Conservation (phyloP, 2,113 vertebrate genomes). For the Malaclemys terrapin region DNA sequence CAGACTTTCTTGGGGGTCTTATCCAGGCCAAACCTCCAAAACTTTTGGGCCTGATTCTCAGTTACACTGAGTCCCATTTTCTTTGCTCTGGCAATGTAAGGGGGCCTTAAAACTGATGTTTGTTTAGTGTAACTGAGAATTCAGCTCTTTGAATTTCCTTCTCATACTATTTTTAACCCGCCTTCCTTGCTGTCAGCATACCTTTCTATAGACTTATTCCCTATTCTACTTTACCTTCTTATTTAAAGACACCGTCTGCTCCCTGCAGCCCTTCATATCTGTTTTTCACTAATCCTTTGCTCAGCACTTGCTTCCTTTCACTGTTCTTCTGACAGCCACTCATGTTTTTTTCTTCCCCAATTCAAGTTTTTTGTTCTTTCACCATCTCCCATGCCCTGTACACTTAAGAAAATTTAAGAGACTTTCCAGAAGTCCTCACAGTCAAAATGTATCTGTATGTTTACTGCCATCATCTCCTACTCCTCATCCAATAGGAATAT, state of each 20-base stretch:
- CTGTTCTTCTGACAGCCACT: accelerated
- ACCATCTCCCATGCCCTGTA: neutral
- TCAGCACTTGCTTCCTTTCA: neutral
- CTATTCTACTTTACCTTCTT: neutral
- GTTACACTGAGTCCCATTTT: neutral
- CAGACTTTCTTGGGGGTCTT: neutral
- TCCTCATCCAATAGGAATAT: neutral
- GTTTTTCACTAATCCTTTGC: neutral
- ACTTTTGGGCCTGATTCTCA: too few species aligned
- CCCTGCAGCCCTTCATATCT: neutral
- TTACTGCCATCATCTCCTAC: neutral
- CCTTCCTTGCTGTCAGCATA: neutral
- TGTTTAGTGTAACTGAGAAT: neutral
- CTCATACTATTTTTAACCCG: neutral
- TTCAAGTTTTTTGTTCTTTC: neutral
- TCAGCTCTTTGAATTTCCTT: neutral
- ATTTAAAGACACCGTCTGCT: neutral
- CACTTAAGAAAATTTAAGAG: neutral
- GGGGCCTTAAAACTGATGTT: neutral
- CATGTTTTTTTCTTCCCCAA: neutral
- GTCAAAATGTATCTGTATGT: neutral
- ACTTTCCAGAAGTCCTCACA: neutral
- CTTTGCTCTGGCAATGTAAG: neutral
- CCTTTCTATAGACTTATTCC: neutral
- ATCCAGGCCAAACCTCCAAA: neutral